Evolutionary conservation across 2,113 vertebrate species (phyloP).

Genomic region (Mobula birostris): DNA sequence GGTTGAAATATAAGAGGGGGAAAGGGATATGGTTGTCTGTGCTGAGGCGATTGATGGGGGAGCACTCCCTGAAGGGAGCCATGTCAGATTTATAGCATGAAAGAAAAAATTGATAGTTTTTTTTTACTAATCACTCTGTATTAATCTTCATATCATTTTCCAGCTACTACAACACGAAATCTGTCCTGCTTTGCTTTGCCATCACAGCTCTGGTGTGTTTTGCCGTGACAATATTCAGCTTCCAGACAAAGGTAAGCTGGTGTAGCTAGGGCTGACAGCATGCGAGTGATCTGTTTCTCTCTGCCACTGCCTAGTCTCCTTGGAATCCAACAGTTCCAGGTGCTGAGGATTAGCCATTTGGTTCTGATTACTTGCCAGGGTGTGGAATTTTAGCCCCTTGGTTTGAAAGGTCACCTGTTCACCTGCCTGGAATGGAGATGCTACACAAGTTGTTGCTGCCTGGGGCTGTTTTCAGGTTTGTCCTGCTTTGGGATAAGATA

Average conservation of each 20-base stretch:
- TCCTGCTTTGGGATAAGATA: not conserved
- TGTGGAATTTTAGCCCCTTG: not conserved
- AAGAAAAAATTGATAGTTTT: no score
- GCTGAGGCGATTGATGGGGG: not conserved
- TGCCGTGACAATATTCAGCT: slow-evolving; percentile 78
- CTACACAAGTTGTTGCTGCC: not conserved
- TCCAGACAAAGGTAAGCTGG: slow-evolving; percentile 79
- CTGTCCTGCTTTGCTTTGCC: slow-evolving; percentile 80
- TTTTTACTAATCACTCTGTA: not conserved
- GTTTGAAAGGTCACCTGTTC: not conserved
- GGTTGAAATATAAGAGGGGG: not conserved
- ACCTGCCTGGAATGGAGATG: not conserved
- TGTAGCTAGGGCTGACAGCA: not conserved
- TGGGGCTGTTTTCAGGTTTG: not conserved
- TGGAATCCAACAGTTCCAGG: not conserved
- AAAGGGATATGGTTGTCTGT: not conserved
- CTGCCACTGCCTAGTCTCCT: not conserved
- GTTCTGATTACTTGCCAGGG: no score
- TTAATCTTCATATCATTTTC: slow-evolving; percentile 10
- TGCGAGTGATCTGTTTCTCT: not conserved
- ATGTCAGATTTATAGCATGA: not conserved
- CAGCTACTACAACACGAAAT: slow-evolving; percentile 87
- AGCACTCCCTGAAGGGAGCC: not conserved
- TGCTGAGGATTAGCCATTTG: no score
- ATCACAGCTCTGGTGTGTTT: slow-evolving; percentile 84